Base-by-base conservation (phyloP, 1,140 invertebrate genomes). In the Bombus ignitus region DNA sequence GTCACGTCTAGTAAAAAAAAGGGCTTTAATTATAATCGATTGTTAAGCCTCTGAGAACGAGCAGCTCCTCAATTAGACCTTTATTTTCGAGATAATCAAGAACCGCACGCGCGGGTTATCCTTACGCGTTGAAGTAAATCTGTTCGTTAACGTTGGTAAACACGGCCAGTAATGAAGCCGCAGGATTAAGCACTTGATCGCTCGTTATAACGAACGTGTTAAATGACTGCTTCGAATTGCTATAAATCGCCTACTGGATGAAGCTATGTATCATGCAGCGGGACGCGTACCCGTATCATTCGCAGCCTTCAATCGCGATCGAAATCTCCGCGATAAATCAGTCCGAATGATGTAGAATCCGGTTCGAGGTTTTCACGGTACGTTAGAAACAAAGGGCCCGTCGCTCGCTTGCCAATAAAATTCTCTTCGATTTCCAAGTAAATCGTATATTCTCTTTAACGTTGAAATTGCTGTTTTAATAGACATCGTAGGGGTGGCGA, bases 241-340 rank as follows among this genome's bases (percentile, higher is more conserved):
- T 47, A 85, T 83, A 83, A 83, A 83, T 83, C 82, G 75, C 25
- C 65, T 37, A 83, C 44, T 59, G 35, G 82, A 83, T 78, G 57
- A 78, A 83, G 82, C 65, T 66, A 53, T 83, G 59, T 76, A 77
- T 83, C 82, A 83, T 71, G 37, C n/a, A 25, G 37, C 47, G 35
- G 18, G 65, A 59, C 65, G 65, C 82, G 74, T 70, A 65, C 8
- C 47, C 70, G 25, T 78, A 78, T 78, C 82, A 57, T 57, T 78
- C 39, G 32, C 32, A n/a, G 53, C 28, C 76, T 79, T 84, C 82
- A 15, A 72, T 79, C 75, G 53, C 8, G 75, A 79, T 71, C 66
- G 37, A 62, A 71, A 62, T 47, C 66, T 25, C 65, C 13, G n/a
- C 47, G 74, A 53, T 53, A 62, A 71, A 62, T 47, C 66, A 53